Conservation (phyloP, 2,113 vertebrate genomes). For the Panthera tigris region DNA sequence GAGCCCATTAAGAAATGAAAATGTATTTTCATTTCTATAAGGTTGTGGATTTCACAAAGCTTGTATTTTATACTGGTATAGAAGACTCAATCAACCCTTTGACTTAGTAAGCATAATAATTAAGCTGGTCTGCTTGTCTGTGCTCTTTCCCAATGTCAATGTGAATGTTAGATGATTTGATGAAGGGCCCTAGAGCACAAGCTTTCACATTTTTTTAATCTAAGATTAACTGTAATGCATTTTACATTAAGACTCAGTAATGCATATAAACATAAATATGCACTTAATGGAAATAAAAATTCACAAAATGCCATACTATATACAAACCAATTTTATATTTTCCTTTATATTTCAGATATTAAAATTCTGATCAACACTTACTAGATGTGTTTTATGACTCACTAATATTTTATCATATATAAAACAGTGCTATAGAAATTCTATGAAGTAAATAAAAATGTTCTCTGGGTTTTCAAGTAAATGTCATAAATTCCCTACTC, state of each 20-base stretch:
- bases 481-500: not conserved
- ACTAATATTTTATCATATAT: not conserved
- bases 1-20: conserved; percentile 33
- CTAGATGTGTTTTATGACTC: not conserved
- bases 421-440: not conserved
- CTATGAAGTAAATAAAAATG: not conserved
- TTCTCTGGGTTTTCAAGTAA: conserved; percentile 28
- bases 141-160: not conserved
- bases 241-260: not conserved
- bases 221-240: conserved; percentile 6
- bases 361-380: conserved; percentile 27
- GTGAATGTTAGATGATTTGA: conserved; percentile 33
- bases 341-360: not conserved
- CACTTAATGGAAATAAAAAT: conserved; percentile 5
- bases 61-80: not conserved
- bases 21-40: conserved; percentile 27
- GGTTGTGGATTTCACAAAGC: not conserved
- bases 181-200: conserved; percentile 6
- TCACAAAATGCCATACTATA: not conserved
- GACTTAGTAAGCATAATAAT: not conserved
- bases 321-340: not conserved
- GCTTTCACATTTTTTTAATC: not conserved
- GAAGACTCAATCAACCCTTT: not conserved
- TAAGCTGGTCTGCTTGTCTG: not conserved
- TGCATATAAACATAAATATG: conserved; percentile 26